Base-by-base conservation (phyloP, 1,140 invertebrate genomes). In the Anoplolepis gracilipes region DNA sequence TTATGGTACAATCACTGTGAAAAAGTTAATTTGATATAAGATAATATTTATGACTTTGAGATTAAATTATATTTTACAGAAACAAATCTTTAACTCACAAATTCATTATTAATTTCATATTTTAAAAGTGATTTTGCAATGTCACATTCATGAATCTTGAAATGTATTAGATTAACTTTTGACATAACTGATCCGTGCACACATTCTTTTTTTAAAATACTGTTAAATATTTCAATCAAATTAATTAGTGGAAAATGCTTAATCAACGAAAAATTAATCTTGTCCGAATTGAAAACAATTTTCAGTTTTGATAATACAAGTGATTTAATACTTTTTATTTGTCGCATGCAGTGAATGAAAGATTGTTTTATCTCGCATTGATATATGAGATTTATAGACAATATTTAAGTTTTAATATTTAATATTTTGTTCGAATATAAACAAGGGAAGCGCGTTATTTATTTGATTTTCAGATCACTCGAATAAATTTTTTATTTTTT, bases 391-490 rank as follows among this genome's bases (percentile, higher is more conserved):
- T 57, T 28, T 11, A 33, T 28, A 30, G 2, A 1, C 13, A 11
- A 19, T 57, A 75, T 59, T 75, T 75, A 61, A 75, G 2, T 61
- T 22, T 11, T n/a, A 70, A 55, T 61, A n/a, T 28, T 61, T 53
- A 53, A 16, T 61, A 13, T n/a, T n/a, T n/a, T n/a, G n/a, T n/a
- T n/a, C n/a, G 33, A 61, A 22, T 16, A 28, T 39, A 19, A 16
- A 75, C 19, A 25, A 30, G n/a, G 36, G 22, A 28, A 70, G 67
- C 13, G 11, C 7, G 11, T 2, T 28, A 55, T 0, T 73, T 11
- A 19, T 22, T 57, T 19, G 70, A 4, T 73, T 10, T n/a, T 53
- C 1, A n/a, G 3, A 57, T 73, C 19, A 36, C 8, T 8, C 13
- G 49, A n/a, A 22, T n/a, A 33, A 75, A 36, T 57, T 57, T 13